A percentile compares a stretch with the other conserved stretches of the same genome.
Evolutionary conservation across 2,888 invertebrate species (phyloP).

Genomic region (Galeopsomyia nigrocyanea): DNA sequence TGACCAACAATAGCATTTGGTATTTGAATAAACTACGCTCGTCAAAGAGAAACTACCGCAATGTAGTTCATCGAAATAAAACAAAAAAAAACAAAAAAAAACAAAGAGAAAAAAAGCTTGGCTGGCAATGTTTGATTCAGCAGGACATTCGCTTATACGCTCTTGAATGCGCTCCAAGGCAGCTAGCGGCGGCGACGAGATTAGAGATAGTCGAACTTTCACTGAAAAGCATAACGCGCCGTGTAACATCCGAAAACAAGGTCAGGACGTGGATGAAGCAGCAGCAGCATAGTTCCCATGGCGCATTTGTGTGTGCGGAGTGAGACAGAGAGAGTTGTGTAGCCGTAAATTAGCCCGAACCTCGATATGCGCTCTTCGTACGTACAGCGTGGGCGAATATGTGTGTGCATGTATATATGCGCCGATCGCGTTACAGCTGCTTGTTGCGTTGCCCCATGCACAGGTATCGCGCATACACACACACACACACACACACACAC

Average conservation of each 20-base stretch:
- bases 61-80: no score
- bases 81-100: no score
- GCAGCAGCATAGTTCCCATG: conserved; percentile 2
- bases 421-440: conserved; percentile 41
- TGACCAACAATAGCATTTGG: no score
- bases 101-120: no score
- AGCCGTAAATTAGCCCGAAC: conserved; percentile 30
- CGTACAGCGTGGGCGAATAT: conserved; percentile 30
- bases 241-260: conserved; percentile 27
- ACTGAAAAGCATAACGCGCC: no score
- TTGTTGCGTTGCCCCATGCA: conserved; percentile 51
- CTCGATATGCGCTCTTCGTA: conserved; percentile 25
- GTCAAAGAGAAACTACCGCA: no score
- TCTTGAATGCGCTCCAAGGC: no score
- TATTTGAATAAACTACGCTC: no score
- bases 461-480: conserved; percentile 37
- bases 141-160: no score
- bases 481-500: conserved; percentile 8
- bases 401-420: conserved; percentile 24
- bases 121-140: no score
- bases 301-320: neutral
- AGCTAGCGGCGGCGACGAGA: no score
- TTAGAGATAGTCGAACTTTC: no score
- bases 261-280: conserved; percentile 19
- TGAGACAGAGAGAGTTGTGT: neutral